Evolutionary conservation across 2,113 vertebrate genomes (phyloP).

Genomic region (Hydrochoerus hydrochaeris): DNA sequence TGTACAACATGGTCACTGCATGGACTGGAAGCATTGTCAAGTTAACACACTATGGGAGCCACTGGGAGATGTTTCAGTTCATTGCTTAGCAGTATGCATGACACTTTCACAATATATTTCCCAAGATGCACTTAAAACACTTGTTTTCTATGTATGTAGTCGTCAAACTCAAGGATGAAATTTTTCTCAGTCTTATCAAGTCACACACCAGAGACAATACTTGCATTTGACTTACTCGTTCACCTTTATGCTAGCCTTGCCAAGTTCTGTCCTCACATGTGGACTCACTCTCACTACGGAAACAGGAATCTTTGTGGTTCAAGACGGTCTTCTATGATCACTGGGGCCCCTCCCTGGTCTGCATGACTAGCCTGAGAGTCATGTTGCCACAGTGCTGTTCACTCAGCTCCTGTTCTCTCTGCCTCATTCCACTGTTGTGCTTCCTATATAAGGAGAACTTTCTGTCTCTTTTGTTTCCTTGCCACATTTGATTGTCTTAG

Average conservation of each 20-base stretch:
- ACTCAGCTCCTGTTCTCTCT: neutral
- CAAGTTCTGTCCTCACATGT: neutral
- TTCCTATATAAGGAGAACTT: conserved; percentile 52
- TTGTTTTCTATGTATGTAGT: neutral
- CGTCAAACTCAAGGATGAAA: neutral
- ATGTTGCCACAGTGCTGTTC: neutral
- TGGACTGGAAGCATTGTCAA: neutral
- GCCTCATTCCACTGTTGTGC: conserved; percentile 34
- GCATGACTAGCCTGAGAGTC: conserved; percentile 37
- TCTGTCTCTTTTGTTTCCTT: conserved; percentile 5
- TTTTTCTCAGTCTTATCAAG: neutral
- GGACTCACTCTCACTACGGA: neutral
- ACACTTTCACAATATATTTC: neutral
- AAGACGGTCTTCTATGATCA: neutral
- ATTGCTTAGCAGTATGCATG: neutral
- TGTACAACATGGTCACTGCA: neutral
- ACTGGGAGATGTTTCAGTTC: neutral
- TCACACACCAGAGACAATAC: neutral
- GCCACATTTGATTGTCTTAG: conserved; percentile 43
- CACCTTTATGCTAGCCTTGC: neutral
- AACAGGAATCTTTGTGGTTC: conserved; percentile 31
- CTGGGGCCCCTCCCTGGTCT: neutral
- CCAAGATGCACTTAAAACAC: neutral
- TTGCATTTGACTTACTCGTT: neutral
- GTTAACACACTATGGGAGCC: neutral